Evolutionary conservation across 2,113 vertebrate species (phyloP), one percentile per base, ranked within the genome.

Genomic region (Cricetomys ansorgei): DNA sequence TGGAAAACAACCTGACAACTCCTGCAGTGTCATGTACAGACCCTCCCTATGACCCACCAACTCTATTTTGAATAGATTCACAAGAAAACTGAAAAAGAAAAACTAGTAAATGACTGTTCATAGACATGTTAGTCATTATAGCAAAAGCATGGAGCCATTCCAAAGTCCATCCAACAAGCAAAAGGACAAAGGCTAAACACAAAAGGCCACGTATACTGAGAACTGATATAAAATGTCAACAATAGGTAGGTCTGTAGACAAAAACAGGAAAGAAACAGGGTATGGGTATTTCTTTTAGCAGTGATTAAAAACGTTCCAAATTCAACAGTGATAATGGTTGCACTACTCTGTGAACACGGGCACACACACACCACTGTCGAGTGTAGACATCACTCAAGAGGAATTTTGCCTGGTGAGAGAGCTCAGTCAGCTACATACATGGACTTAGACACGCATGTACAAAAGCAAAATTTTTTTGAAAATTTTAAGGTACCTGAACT

Each of bases 271-370:
- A 37, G 45, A 16, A 50, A 31, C 12, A 80, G 43, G 29, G 27
- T 50, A 62, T 29, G 23, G 9, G 34, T n/a, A 29, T 83, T 91
- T 91, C 48, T 75, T 93, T 94, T 13, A 53, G 45, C 69, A 72
- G 15, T 59, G 48, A 89, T 77, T 77, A n/a, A 89, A 96, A 76
- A 50, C 55, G 62, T 91, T 95, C 11, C n/a, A 12, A 93, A 93
- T 70, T 91, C 83, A 70, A 8, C 16, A 81, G 40, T 80, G 53
- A 11, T 57, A 48, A 69, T 69, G 25, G 34, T 12, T 94, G 6
- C 21, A 90, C 40, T 80, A 55, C 29, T 48, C 23, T 55, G 40
- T 43, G 29, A 59, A 27, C 48, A 27, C 11, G 37, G 23, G 8
- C 34, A 80, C 9, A 79, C 27, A 48, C 76, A 40, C 79, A 57